Evolutionary conservation across 2,888 invertebrate species (phyloP).

Genomic region (Zaprionus lineosus): DNA sequence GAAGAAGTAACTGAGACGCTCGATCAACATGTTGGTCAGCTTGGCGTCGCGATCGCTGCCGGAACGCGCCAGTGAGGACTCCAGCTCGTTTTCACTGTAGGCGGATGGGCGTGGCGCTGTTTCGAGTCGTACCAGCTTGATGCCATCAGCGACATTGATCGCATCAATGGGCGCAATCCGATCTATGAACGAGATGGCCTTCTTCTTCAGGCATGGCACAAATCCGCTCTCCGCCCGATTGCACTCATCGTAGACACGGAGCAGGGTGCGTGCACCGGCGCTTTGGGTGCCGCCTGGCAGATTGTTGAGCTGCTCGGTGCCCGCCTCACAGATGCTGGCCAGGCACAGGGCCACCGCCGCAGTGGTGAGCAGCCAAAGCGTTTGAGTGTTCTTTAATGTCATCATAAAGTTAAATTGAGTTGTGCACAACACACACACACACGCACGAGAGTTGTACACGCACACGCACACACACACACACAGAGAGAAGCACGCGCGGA

Average conservation of each 20-base stretch:
- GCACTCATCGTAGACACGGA: conserved; percentile 91
- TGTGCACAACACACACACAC: too few species aligned
- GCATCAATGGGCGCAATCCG: conserved; percentile 88
- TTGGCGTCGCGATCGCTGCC: conserved; percentile 87
- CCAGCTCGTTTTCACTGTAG: conserved; percentile 87
- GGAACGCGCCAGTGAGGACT: conserved; percentile 87
- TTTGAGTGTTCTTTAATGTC: conserved; percentile 54
- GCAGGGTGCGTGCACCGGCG: conserved; percentile 86
- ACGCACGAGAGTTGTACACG: conserved; percentile 16
- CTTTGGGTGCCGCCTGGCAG: conserved; percentile 78
- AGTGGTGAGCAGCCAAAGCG: conserved; percentile 41
- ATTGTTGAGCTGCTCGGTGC: conserved; percentile 76
- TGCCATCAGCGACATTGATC: conserved; percentile 86
- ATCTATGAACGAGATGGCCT: conserved; percentile 91
- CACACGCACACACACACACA: conserved; percentile 29
- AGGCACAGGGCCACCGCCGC: conserved; percentile 53
- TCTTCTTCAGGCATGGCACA: conserved; percentile 90
- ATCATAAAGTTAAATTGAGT: conserved; percentile 36
- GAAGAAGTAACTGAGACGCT: conserved; percentile 88
- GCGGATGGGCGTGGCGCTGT: conserved; percentile 81
- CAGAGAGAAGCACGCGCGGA: conserved; percentile 23
- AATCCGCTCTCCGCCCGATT: conserved; percentile 87
- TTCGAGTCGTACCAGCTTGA: conserved; percentile 86
- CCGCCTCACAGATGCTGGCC: conserved; percentile 58
- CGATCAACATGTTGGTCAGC: conserved; percentile 88